A percentile compares a stretch with the other conserved stretches of the same genome.
Evolutionary conservation across 2,113 vertebrate genomes (phyloP).

Genomic region (Acanthisitta chloris): DNA sequence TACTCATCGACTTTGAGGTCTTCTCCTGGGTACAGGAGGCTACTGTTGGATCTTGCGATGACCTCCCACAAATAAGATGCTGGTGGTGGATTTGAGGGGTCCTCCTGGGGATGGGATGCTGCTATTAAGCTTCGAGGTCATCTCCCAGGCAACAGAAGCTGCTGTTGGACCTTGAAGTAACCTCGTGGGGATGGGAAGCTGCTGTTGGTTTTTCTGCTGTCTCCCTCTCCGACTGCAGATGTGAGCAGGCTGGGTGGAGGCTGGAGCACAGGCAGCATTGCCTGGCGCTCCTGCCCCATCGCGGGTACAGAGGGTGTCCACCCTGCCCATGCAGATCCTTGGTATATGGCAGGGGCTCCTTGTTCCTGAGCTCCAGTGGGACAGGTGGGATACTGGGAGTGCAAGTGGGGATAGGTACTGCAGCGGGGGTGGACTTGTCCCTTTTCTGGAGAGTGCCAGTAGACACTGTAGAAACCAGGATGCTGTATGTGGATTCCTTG

Average conservation of each 20-base stretch:
- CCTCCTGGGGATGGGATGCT: background rate
- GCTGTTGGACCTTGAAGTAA: background rate
- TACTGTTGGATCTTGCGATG: background rate
- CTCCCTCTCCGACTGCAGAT: fast-evolving
- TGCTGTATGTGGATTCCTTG: background rate
- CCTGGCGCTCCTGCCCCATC: background rate
- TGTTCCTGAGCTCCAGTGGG: background rate
- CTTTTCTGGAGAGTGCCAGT: background rate
- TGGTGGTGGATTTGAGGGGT: background rate
- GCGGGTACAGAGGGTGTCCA: fast-evolving
- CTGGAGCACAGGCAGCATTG: background rate
- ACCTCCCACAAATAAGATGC: background rate
- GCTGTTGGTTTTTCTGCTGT: background rate
- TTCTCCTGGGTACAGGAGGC: background rate
- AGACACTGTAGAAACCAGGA: background rate
- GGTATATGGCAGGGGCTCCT: too few relatives aligned
- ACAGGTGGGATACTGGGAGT: fast-evolving
- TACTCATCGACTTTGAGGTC: background rate
- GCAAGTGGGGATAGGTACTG: too few relatives aligned
- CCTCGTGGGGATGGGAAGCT: background rate
- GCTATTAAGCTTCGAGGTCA: background rate
- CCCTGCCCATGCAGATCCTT: fast-evolving
- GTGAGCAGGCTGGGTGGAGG: background rate
- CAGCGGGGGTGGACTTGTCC: background rate
- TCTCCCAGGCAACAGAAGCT: background rate